phyloP scores from a whole-genome alignment of 2,797 vertebrate genomes.

The Bovichtus diacanthus region DNA sequence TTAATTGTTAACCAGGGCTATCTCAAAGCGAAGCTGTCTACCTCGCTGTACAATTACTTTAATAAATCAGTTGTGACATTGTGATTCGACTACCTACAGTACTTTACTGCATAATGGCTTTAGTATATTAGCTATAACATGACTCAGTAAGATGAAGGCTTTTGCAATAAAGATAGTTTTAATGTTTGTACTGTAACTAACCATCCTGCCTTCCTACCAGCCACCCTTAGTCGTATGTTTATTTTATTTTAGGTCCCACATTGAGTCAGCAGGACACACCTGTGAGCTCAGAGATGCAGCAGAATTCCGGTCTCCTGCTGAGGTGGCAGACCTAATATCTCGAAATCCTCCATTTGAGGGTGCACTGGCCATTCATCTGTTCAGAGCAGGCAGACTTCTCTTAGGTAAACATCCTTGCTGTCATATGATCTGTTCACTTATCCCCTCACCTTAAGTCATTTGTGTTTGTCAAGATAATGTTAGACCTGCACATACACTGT shows the following conservation, averaged over 20 bases:
- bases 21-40: not conserved
- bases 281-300: constrained; percentile 89
- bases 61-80: not conserved
- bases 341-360: constrained; percentile 82
- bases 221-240: not conserved
- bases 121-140: not conserved
- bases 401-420: constrained; percentile 84
- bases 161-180: not conserved
- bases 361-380: constrained; percentile 93
- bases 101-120: not conserved
- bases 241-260: constrained; percentile 85
- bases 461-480: constrained; percentile 2
- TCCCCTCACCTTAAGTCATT: not conserved
- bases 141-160: not conserved
- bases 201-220: not conserved
- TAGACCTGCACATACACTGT: not conserved
- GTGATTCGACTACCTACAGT: not conserved
- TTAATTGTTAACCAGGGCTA: not conserved
- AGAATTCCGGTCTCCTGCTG: constrained; percentile 81
- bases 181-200: not conserved
- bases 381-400: constrained; percentile 90
- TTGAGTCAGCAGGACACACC: constrained; percentile 90
- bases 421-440: constrained; percentile 6
- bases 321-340: constrained; percentile 81
- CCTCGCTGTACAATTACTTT: not conserved